A percentile compares a stretch with the other conserved stretches of the same genome.
These are phyloP conservation scores for Monochamus alternatus DNA, from an alignment of 2,888 invertebrate genomes.

Conservation along the genomic window DNA sequence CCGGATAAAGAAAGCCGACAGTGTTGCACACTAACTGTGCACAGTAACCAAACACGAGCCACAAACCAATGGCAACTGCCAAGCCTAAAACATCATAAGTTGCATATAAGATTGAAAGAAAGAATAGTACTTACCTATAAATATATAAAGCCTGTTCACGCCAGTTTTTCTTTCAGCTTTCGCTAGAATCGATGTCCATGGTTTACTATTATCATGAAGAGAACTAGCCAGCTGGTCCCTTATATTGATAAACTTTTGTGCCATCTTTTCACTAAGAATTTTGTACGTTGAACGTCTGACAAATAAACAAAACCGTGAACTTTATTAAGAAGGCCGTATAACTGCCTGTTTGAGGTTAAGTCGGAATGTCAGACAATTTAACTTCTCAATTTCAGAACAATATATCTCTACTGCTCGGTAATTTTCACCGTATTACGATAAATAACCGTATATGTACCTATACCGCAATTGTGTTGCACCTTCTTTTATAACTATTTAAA, in stretches of 20 bases:
- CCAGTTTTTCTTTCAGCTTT: conserved; percentile 81
- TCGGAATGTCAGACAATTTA: not conserved
- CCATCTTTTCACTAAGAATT: conserved; percentile 32
- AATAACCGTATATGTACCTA: no score
- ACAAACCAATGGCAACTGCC: conserved; percentile 84
- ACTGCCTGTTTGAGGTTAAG: conserved; percentile 3
- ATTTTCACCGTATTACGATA: no score
- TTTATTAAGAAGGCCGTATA: not conserved
- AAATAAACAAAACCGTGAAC: conserved; percentile 6
- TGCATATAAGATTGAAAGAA: not conserved
- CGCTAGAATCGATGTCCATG: conserved; percentile 81
- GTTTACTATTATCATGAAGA: conserved; percentile 79
- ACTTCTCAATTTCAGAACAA: no score
- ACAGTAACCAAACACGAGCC: conserved; percentile 96
- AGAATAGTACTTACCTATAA: conserved; percentile 73
- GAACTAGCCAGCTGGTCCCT: conserved; percentile 49
- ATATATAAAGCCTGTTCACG: conserved; percentile 82
- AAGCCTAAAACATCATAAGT: conserved; percentile 75
- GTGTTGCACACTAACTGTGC: conserved; percentile 96
- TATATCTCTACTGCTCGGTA: no score
- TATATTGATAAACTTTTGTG: conserved; percentile 14
- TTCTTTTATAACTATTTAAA: no score
- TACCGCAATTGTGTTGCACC: no score
- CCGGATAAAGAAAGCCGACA: conserved; percentile 96
- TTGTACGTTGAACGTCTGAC: conserved; percentile 2